phyloP scores from a whole-genome alignment of 2,888 invertebrate genomes.

The Morinoia aosen region DNA sequence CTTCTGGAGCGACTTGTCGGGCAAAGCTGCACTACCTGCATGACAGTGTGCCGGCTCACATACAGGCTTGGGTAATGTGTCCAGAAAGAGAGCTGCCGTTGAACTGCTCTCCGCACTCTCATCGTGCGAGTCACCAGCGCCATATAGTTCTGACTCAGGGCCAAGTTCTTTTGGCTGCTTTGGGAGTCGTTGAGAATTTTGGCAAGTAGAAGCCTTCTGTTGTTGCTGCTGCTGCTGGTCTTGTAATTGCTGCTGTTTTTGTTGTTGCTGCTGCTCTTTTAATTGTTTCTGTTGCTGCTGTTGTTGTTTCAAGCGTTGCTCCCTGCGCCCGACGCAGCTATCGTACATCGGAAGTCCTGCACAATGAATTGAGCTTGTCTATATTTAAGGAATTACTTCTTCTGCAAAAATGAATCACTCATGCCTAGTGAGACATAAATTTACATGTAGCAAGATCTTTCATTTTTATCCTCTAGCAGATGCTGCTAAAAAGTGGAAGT shows the following conservation, averaged over 20 bases:
- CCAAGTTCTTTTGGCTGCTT: not conserved
- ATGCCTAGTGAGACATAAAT: not conserved
- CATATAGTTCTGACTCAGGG: not conserved
- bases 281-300: too few relatives aligned
- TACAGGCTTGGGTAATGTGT: too few relatives aligned
- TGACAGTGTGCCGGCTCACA: too few relatives aligned
- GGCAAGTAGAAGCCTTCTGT: not conserved
- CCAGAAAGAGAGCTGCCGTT: not conserved
- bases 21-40: too few relatives aligned
- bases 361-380: not conserved
- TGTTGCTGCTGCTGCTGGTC: too few relatives aligned
- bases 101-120: not conserved
- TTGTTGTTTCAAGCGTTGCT: slow-evolving; percentile 12
- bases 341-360: not conserved
- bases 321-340: not conserved
- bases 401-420: not conserved
- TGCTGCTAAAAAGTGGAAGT: not conserved
- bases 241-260: not conserved
- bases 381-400: not conserved
- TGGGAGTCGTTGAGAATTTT: not conserved
- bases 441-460: not conserved
- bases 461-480: not conserved
- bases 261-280: not conserved
- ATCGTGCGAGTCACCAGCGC: not conserved
- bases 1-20: not conserved